Evolutionary conservation across 2,113 vertebrate genomes (phyloP).

Genomic region (Scartelaos histophorus): DNA sequence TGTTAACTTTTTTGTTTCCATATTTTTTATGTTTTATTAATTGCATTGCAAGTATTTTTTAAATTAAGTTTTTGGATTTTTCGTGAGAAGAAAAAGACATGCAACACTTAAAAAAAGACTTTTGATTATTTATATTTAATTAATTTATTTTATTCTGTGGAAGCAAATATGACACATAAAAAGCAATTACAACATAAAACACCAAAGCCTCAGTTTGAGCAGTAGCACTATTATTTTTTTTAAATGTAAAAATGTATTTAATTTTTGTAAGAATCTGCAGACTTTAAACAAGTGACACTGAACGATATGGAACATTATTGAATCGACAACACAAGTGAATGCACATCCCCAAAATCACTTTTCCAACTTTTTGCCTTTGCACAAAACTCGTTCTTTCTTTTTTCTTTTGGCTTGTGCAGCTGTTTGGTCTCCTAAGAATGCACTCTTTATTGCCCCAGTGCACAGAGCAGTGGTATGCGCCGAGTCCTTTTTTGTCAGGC

Average conservation of each 20-base stretch:
- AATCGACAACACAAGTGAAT: neutral
- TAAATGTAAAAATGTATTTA: neutral
- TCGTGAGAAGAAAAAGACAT: neutral
- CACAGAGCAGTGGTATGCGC: constrained; percentile 74
- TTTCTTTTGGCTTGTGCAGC: constrained; percentile 30
- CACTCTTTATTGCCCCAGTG: constrained; percentile 69
- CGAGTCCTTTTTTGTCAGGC: constrained; percentile 74
- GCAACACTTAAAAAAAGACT: neutral
- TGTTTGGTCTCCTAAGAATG: constrained; percentile 69
- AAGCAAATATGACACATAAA: neutral
- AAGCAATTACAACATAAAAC: neutral
- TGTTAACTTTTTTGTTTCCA: neutral
- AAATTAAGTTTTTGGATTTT: neutral
- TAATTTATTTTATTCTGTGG: too few relatives aligned
- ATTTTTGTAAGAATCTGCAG: neutral
- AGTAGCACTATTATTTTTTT: neutral
- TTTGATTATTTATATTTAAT: neutral
- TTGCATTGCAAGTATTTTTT: neutral
- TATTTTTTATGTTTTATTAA: neutral
- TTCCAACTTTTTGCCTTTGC: neutral
- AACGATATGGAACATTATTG: neutral
- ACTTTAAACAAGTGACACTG: neutral
- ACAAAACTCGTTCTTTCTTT: constrained; percentile 1
- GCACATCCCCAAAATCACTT: constrained; percentile 4
- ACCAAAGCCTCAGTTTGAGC: neutral